Evolutionary conservation across 2,888 invertebrate species (phyloP).

Genomic region (Sisyra nigra): DNA sequence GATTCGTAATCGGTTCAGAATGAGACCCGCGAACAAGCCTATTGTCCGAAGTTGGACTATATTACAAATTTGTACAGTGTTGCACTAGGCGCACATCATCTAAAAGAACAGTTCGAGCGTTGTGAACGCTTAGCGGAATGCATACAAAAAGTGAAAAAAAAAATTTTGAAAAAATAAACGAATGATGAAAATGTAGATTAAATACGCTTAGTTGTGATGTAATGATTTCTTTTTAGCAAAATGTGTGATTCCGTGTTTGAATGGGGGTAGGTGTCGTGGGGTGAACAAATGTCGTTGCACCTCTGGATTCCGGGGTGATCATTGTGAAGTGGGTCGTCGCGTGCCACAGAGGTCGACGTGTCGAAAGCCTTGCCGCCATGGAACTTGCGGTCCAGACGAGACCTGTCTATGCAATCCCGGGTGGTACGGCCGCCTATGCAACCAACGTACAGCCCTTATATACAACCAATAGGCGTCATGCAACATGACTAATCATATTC

Average conservation of each 20-base stretch:
- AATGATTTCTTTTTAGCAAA: slow-evolving; percentile 23
- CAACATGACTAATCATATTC: background rate
- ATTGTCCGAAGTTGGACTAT: no score
- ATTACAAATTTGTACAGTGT: no score
- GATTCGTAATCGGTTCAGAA: no score
- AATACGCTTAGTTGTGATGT: no score
- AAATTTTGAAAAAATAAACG: no score
- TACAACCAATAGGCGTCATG: background rate
- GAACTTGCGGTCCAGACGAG: slow-evolving; percentile 51
- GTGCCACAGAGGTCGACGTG: slow-evolving; percentile 51
- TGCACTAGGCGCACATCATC: no score
- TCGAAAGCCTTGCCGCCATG: slow-evolving; percentile 60
- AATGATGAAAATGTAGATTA: no score
- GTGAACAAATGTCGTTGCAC: slow-evolving; percentile 83
- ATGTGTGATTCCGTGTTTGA: slow-evolving; percentile 67
- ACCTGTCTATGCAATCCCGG: slow-evolving; percentile 67
- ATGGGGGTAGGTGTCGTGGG: slow-evolving; percentile 79
- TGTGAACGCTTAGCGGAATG: no score
- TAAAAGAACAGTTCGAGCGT: no score
- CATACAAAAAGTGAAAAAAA: no score
- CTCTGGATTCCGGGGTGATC: slow-evolving; percentile 68
- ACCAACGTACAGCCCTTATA: slow-evolving; percentile 53
- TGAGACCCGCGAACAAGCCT: no score
- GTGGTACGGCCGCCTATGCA: slow-evolving; percentile 68
- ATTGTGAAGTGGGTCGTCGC: slow-evolving; percentile 76